phyloP scores from a whole-genome alignment of 2,113 vertebrate species.

The Forbesichthys agassizii region DNA sequence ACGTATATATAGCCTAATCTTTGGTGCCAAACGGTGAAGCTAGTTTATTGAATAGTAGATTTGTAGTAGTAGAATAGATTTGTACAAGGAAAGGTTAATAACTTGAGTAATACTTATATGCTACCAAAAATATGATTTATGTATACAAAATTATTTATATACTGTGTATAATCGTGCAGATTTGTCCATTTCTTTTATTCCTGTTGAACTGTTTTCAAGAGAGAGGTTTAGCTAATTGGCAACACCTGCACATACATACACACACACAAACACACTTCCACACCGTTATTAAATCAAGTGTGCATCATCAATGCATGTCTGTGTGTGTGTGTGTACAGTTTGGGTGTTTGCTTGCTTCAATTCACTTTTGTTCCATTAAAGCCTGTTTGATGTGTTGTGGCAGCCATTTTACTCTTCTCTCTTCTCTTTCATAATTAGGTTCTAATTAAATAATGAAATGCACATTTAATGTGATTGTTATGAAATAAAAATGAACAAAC shows the following conservation, averaged over 20 bases:
- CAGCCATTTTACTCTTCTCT: slow-evolving; percentile 16
- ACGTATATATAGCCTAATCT: not conserved
- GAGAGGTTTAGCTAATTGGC: slow-evolving; percentile 58
- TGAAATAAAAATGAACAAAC: slow-evolving; percentile 57
- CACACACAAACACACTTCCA: slow-evolving; percentile 28
- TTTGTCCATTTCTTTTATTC: not conserved
- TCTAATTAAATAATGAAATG: slow-evolving; percentile 74
- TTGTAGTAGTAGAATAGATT: slow-evolving; percentile 36
- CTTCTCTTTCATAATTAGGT: slow-evolving; percentile 48
- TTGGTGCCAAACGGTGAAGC: slow-evolving; percentile 23
- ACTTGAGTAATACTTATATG: slow-evolving; percentile 30
- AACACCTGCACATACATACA: slow-evolving; percentile 32
- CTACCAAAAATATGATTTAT: not conserved
- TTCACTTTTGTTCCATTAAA: slow-evolving; percentile 41
- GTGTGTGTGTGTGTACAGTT: not conserved
- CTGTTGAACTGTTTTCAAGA: slow-evolving; percentile 28
- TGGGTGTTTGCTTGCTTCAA: slow-evolving; percentile 15
- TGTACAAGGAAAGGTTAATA: slow-evolving; percentile 41
- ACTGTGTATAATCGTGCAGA: no score
- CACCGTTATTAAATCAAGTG: not conserved
- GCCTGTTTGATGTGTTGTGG: slow-evolving; percentile 30
- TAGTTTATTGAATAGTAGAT: slow-evolving; percentile 44
- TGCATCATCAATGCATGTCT: not conserved
- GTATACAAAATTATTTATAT: no score
- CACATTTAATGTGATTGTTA: slow-evolving; percentile 64